Evolutionary conservation across 2,113 vertebrate species (phyloP).

Genomic region (Tenrec ecaudatus): DNA sequence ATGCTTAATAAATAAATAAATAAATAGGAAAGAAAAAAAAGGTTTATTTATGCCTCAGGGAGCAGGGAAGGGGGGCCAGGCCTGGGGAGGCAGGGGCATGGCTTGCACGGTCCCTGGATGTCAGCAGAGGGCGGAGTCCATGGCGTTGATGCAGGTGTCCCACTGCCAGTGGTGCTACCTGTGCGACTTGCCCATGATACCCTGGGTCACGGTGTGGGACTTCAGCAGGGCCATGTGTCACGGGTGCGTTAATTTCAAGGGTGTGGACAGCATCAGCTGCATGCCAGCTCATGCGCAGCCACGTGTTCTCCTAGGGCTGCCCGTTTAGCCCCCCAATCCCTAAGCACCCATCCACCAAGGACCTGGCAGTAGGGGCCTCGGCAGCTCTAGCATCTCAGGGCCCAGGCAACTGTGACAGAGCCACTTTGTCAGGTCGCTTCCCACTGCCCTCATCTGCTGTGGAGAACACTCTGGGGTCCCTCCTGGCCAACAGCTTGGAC

Average conservation of each 20-base stretch:
- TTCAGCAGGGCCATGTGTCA: slow-evolving; percentile 95
- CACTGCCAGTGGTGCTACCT: slow-evolving; percentile 95
- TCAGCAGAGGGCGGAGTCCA: slow-evolving; percentile 78
- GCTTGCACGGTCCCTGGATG: slow-evolving; percentile 60
- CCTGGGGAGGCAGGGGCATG: slow-evolving; percentile 71
- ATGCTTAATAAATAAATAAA: no score
- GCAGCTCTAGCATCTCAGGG: neutral
- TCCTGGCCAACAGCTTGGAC: slow-evolving; percentile 90
- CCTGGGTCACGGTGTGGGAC: slow-evolving; percentile 96
- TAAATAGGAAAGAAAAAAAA: no score
- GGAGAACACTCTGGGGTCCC: slow-evolving; percentile 86
- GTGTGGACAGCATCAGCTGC: slow-evolving; percentile 94
- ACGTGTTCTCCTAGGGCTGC: slow-evolving; percentile 92
- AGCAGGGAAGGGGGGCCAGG: slow-evolving; percentile 82
- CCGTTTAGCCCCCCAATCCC: slow-evolving; percentile 91
- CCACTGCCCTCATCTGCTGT: slow-evolving; percentile 74
- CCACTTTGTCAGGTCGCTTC: slow-evolving; percentile 71
- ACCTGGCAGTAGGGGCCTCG: slow-evolving; percentile 72
- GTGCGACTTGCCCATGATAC: slow-evolving; percentile 95
- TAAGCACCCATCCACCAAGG: slow-evolving; percentile 85
- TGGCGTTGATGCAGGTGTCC: slow-evolving; percentile 91
- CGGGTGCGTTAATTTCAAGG: slow-evolving; percentile 96
- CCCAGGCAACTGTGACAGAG: slow-evolving; percentile 78
- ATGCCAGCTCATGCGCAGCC: slow-evolving; percentile 91
- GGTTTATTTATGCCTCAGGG: slow-evolving; percentile 80